Conservation (phyloP, 2,888 invertebrate genomes). For the Mesorhabditis belari region DNA sequence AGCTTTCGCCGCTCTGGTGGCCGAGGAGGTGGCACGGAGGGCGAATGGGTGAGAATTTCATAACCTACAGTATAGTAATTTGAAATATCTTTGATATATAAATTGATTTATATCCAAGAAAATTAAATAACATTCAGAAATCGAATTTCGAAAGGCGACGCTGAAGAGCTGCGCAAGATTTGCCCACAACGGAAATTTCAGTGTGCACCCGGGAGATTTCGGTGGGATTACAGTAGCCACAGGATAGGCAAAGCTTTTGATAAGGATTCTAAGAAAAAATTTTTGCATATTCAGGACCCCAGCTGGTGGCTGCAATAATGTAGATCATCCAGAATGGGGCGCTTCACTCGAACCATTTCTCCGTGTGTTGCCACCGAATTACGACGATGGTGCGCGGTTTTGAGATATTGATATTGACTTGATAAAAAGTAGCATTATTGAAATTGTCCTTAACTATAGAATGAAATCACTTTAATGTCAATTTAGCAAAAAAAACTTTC, state of each 20-base stretch:
- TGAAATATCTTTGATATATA: neutral
- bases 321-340: neutral
- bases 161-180: neutral
- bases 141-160: neutral
- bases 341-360: neutral
- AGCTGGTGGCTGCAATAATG: neutral
- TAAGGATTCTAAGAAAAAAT: neutral
- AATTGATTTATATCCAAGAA: neutral
- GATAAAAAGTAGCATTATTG: neutral
- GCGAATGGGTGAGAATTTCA: too few relatives aligned
- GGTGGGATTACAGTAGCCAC: neutral
- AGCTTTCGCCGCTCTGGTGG: neutral
- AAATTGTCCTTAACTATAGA: neutral
- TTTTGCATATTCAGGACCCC: neutral
- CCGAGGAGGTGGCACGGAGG: neutral
- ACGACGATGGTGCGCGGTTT: neutral
- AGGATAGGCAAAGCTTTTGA: neutral
- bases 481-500: too few relatives aligned
- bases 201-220: neutral
- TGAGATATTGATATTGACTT: too few relatives aligned
- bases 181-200: neutral
- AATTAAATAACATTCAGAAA: neutral
- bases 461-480: too few relatives aligned
- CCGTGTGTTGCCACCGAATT: neutral
- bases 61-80: neutral